Evolutionary conservation across 2,888 invertebrate species (phyloP), one percentile per base, ranked within the genome.

Genomic region (Cheilosia pagana): DNA sequence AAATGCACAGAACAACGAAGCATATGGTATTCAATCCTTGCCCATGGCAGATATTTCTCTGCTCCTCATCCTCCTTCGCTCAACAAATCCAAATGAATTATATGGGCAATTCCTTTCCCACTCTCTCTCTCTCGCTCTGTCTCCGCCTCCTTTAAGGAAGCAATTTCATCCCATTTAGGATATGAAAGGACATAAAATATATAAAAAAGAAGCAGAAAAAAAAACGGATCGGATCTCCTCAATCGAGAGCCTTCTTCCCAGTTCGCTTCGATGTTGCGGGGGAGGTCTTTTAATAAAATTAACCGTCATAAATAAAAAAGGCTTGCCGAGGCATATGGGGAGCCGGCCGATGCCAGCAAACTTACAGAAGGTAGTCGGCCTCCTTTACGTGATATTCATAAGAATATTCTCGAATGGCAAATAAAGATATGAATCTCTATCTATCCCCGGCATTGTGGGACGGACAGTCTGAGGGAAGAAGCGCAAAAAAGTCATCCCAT

Each of bases 161-260:
- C 81, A 85, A 85, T 85, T 85, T 85, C 85, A 81, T 81, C 85
- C 85, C 85, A 85, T 85, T 85, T 85, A 85, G 85, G 85, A 85
- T 85, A 85, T 85, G 85, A 85, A 85, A 76, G 85, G 75, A 81
- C 75, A 85, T 85, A 85, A 85, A 85, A 67, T 85, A 85, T 85
- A 75, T 57, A 50, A 78, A 70, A 70, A 31, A 77, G 62, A 50
- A 75, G 59, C 1, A 39, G 41, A 35, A 72, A 72, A 63, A 50
- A 57, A 67, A 60, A 74, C 21, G 70, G 52, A 83, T 79, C 79
- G 62, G 68, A 75, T 75, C 79, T 81, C 23, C 77, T 76, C 81
- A 82, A 82, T 76, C 76, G 76, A 65, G 75, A 53, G 41, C 28
- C 28, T 28, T 28, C 28, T 28, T 28, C 28, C 28, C 28, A 28